phyloP scores from a whole-genome alignment of 2,113 vertebrate species.

The Myrmecophaga tridactyla region DNA sequence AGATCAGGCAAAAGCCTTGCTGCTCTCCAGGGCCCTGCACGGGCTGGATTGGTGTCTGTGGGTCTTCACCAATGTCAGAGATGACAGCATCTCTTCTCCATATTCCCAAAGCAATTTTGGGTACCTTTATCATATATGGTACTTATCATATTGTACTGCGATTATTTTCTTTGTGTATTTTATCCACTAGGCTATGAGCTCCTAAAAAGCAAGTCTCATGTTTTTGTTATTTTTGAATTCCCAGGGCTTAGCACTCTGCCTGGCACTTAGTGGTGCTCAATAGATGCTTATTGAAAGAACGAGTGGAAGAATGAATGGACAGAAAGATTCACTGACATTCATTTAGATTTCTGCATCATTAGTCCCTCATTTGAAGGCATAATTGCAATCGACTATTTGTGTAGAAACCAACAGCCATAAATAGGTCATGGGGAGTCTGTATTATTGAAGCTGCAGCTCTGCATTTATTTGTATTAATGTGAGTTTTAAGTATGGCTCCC shows the following conservation, averaged over 20 bases:
- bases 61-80: background rate
- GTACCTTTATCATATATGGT: background rate
- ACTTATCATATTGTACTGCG: background rate
- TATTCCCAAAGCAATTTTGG: background rate
- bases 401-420: background rate
- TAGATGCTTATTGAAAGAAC: background rate
- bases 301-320: background rate
- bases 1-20: background rate
- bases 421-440: background rate
- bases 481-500: background rate
- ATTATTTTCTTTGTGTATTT: background rate
- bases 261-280: background rate
- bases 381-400: conserved; percentile 21
- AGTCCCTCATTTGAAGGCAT: background rate
- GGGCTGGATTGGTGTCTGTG: background rate
- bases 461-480: background rate
- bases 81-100: background rate
- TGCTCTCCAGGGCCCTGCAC: no score
- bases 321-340: background rate
- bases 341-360: background rate
- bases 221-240: background rate
- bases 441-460: background rate
- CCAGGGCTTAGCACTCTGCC: background rate
- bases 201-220: background rate
- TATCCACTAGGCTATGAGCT: background rate